Evolutionary conservation across 1,140 invertebrate species (phyloP), one percentile per base, ranked within the genome.

Genomic region (Subanguina moxae): DNA sequence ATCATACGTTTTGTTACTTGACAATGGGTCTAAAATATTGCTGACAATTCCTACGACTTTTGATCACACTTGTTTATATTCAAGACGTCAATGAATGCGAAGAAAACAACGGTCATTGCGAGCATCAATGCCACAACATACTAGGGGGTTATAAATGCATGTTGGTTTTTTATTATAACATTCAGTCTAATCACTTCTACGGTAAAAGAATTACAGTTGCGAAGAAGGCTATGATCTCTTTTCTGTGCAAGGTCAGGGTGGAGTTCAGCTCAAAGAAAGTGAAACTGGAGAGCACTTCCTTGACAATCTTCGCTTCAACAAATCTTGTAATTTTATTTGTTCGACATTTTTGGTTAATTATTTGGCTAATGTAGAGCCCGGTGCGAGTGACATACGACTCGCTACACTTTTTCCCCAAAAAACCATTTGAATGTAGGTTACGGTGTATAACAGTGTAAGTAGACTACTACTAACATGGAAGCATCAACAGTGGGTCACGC

Each of bases 81-180:
- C 66, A 42, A 74, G 93, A 96, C 82, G 88, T 94, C 32, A 94
- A 96, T 80, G 93, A 97, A 83, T 97, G 93, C 83, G 86, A 87
- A 58, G 86, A 86, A 21, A 89, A 90, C 68, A 96, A 96, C 83
- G 93, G 93, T 9, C 91, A 91, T 21, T 96, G 93, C 83, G 90
- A 94, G 28, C 82, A 83, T 46, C 70, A 71, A 38, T 85, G 84
- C 69, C 65, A 77, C 70, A 84, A 80, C 73, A 88, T 86, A 70
- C 89, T 90, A 57, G 94, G 93, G 58, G 88, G 89, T 75, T 95
- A 89, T 77, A 87, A 88, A 7, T 97, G 94, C 80, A 38, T 38
- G 32, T 38, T 38, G 11, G 87, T 87, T 57, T 38, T 38, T 5
- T 38, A 11, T 3, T 5, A 38, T 38, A 11, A 38, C 3, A 38